Conservation (phyloP, 2,888 invertebrate genomes). For the Norana najaformis region DNA sequence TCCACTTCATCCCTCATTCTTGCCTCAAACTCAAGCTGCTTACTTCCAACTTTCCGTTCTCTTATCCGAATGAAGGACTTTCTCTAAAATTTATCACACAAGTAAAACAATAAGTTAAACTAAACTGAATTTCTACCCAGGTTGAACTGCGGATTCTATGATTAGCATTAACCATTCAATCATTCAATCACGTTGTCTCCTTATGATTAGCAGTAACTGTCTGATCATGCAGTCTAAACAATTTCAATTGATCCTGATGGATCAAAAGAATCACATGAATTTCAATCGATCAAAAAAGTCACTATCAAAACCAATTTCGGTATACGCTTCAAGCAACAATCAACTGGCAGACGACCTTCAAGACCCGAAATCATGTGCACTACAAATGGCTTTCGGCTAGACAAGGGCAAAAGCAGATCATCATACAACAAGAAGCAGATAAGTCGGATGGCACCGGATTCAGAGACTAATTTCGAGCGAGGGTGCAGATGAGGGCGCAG, state of each 20-base stretch:
- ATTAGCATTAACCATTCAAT: background rate
- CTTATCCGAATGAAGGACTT: background rate
- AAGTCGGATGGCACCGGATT: background rate
- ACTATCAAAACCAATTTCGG: background rate
- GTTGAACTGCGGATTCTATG: background rate
- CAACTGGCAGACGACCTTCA: background rate
- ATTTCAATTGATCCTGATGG: background rate
- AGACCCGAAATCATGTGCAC: background rate
- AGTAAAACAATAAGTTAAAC: background rate
- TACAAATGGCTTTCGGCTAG: background rate
- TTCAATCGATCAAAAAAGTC: background rate
- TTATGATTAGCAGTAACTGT: background rate
- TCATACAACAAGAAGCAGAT: constrained; percentile 9
- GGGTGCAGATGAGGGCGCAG: constrained; percentile 93
- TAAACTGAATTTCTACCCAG: background rate
- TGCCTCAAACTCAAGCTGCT: too few relatives aligned
- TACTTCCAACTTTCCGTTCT: background rate
- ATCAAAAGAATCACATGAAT: background rate
- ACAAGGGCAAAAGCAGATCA: background rate
- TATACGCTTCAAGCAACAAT: background rate
- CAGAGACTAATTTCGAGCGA: constrained; percentile 73
- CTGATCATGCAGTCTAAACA: too few relatives aligned
- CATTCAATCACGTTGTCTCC: too few relatives aligned
- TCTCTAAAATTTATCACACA: background rate
- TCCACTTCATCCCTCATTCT: background rate